phyloP scores from a whole-genome alignment of 2,113 vertebrate species.

The Pseudopipra pipra region DNA sequence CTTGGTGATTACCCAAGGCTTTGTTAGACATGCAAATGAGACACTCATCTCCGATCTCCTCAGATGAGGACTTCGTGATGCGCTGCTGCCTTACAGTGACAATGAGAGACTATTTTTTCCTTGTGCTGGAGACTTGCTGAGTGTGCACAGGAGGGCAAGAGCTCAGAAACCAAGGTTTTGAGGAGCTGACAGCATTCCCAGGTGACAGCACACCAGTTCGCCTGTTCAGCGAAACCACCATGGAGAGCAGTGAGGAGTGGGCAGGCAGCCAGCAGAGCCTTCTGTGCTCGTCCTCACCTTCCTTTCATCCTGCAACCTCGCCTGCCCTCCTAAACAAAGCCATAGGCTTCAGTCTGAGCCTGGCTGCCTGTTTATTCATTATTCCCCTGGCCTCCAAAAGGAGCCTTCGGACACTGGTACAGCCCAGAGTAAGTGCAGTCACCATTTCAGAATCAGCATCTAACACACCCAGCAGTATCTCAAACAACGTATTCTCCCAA shows the following conservation, averaged over 20 bases:
- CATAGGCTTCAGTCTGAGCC: neutral
- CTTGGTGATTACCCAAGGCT: conserved; percentile 59
- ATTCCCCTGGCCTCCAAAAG: neutral
- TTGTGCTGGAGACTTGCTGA: conserved; percentile 19
- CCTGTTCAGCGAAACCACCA: neutral
- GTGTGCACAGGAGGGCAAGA: neutral
- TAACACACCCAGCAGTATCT: neutral
- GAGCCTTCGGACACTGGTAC: neutral
- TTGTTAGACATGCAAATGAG: conserved; percentile 64
- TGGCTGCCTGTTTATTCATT: neutral
- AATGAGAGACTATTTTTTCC: neutral
- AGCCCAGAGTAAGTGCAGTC: neutral
- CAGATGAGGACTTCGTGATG: conserved; percentile 19
- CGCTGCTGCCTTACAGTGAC: neutral
- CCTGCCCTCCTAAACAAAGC: neutral
- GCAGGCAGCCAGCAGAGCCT: neutral
- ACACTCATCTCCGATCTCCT: conserved; percentile 48
- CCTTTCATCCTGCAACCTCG: neutral
- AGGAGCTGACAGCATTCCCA: conserved; percentile 27
- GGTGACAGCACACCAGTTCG: neutral
- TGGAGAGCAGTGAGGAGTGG: neutral
- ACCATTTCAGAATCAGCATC: neutral
- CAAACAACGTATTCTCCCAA: neutral
- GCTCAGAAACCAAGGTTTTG: neutral
- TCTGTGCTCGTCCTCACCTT: neutral